phyloP scores from a whole-genome alignment of 2,113 vertebrate genomes.

The Oryzias curvinotus region DNA sequence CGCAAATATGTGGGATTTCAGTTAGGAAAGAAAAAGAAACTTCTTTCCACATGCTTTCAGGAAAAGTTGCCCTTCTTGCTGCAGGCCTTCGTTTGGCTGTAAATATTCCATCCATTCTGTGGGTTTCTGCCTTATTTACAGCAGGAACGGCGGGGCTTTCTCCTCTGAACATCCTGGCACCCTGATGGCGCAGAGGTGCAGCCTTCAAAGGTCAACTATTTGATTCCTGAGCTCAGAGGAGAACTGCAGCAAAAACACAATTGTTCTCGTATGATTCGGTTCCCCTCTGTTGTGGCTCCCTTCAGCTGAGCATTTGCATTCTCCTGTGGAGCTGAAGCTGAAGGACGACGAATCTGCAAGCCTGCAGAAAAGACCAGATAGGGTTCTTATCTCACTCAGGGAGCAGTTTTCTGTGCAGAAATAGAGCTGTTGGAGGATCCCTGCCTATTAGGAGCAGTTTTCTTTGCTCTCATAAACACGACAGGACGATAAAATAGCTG shows the following conservation, averaged over 20 bases:
- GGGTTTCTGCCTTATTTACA: background rate
- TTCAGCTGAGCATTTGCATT: background rate
- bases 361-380: background rate
- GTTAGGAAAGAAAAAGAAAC: too few relatives aligned
- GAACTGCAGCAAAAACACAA: constrained; percentile 1
- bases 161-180: background rate
- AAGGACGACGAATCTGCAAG: background rate
- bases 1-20: too few relatives aligned
- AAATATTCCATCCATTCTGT: too few relatives aligned
- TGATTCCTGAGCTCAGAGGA: background rate
- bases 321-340: constrained; percentile 1
- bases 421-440: too few relatives aligned
- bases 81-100: too few relatives aligned
- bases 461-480: too few relatives aligned
- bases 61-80: too few relatives aligned
- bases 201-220: constrained; percentile 29
- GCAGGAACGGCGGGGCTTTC: background rate
- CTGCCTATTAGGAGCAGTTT: too few relatives aligned
- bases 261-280: background rate
- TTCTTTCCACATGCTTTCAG: too few relatives aligned
- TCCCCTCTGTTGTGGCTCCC: constrained; percentile 5
- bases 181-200: constrained; percentile 22
- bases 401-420: background rate
- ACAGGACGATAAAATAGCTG: too few relatives aligned
- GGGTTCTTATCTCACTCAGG: background rate